Percentiles rank a stretch among this genome's conserved stretches.
Conservation (phyloP, 2,113 vertebrate genomes). For the Hipposideros armiger region DNA sequence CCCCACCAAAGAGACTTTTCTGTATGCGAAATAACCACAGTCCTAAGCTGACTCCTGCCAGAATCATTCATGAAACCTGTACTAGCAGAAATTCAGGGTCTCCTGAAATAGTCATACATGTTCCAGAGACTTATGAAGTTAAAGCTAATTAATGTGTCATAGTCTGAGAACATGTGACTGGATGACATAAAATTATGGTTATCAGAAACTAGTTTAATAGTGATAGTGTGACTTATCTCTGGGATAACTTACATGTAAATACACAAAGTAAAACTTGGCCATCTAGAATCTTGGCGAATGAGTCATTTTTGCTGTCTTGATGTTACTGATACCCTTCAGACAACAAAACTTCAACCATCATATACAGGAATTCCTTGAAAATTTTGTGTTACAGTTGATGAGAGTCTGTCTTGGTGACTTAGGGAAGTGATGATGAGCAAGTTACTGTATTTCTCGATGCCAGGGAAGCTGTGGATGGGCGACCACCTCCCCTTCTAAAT, state of each 20-base stretch:
- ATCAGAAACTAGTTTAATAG: constrained; percentile 49
- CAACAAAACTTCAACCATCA: constrained; percentile 43
- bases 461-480: neutral
- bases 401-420: neutral
- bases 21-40: constrained; percentile 5
- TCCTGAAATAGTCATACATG: neutral
- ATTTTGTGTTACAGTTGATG: neutral
- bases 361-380: neutral
- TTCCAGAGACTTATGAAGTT: neutral
- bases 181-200: constrained; percentile 42
- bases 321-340: constrained; percentile 6
- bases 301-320: constrained; percentile 54
- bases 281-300: constrained; percentile 41
- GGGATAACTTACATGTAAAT: constrained; percentile 43
- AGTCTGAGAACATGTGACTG: constrained; percentile 46
- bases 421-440: neutral
- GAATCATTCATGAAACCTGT: constrained; percentile 1
- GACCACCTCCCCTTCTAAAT: rapidly evolving
- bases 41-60: neutral
- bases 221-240: constrained; percentile 27
- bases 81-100: neutral
- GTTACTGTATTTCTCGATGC: neutral
- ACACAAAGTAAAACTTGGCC: constrained; percentile 46
- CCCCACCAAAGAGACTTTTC: constrained; percentile 33
- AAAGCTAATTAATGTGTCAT: constrained; percentile 23